Evolutionary conservation across 2,113 vertebrate genomes (phyloP), one percentile per base, ranked within the genome.

Genomic region (Dromiciops gliroides): DNA sequence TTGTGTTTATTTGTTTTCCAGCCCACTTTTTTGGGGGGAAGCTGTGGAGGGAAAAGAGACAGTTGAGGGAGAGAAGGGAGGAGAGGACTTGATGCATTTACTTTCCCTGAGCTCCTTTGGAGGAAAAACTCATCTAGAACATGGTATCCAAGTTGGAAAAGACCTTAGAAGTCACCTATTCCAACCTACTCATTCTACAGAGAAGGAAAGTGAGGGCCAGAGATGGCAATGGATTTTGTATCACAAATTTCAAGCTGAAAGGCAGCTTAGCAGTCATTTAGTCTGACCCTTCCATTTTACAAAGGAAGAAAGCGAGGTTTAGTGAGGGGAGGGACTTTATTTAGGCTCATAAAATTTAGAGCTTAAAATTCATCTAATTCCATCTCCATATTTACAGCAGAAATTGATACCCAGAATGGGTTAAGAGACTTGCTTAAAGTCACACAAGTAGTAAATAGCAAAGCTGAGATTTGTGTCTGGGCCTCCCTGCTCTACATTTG

Each of bases 31-130:
- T 49, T 24, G 89, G 67, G 89, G 23, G n/a, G 26, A n/a, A n/a
- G n/a, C n/a, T 22, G 48, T 14, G 11, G 16, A 23, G 1, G 19
- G 19, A 7, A 44, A 37, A 23, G 83, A 28, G 50, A 88, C 90
- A 2, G 93, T 75, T 50, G 31, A 23, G 31, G 26, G 75, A 8
- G 11, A 50, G 37, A 91, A n/a, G 31, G 56, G 60, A 90, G 95
- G 47, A 44, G 31, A 6, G 44, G n/a, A 52, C 53, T 44, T 92
- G 94, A 60, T 60, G 75, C 31, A 89, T 31, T 23, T 91, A 96
- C 96, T 95, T 75, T 89, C 90, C 96, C 93, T 93, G 67, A 91
- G 92, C 93, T 89, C 50, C 8, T 83, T 75, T 83, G 5, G 67
- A 19, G 67, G n/a, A 7, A 44, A 3, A 28, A 31, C 22, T 23